Evolutionary conservation across 2,888 invertebrate genomes (phyloP).

Genomic region (Sinohyriopsis cumingii): DNA sequence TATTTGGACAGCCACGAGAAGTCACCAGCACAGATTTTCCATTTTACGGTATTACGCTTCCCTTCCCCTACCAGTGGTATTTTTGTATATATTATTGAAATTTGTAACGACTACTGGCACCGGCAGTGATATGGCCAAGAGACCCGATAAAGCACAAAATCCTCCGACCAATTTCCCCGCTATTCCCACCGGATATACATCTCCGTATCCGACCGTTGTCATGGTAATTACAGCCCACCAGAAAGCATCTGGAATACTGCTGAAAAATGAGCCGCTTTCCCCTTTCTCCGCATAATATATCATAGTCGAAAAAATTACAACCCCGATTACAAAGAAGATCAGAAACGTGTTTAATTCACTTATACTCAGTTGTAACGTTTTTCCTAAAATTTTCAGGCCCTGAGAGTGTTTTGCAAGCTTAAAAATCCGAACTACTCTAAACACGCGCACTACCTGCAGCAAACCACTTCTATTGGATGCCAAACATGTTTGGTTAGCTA

Average conservation of each 20-base stretch:
- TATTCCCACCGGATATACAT: constrained; percentile 70
- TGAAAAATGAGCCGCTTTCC: constrained; percentile 55
- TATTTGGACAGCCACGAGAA: too few species aligned
- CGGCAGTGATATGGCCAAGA: constrained; percentile 73
- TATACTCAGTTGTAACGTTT: constrained; percentile 66
- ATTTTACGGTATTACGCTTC: not conserved
- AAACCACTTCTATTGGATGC: constrained; percentile 48
- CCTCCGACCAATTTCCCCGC: constrained; percentile 72
- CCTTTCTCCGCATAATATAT: constrained; percentile 68
- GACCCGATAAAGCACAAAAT: constrained; percentile 73
- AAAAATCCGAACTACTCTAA: constrained; percentile 67
- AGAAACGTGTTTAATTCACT: constrained; percentile 68
- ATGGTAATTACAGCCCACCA: constrained; percentile 71
- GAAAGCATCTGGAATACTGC: constrained; percentile 69
- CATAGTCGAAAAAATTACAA: constrained; percentile 68
- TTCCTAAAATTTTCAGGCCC: constrained; percentile 67
- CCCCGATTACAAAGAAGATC: constrained; percentile 68
- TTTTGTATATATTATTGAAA: constrained; percentile 73
- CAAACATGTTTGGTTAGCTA: constrained; percentile 48
- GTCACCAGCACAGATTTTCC: too few species aligned
- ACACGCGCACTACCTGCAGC: constrained; percentile 62
- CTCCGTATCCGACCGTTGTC: constrained; percentile 70
- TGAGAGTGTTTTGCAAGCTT: constrained; percentile 69
- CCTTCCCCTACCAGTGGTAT: constrained; percentile 61
- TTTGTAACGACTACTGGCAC: constrained; percentile 74